These are phyloP conservation scores for Idris sp. DNA, from an alignment of 1,140 invertebrate species.

Conservation along the genomic window DNA sequence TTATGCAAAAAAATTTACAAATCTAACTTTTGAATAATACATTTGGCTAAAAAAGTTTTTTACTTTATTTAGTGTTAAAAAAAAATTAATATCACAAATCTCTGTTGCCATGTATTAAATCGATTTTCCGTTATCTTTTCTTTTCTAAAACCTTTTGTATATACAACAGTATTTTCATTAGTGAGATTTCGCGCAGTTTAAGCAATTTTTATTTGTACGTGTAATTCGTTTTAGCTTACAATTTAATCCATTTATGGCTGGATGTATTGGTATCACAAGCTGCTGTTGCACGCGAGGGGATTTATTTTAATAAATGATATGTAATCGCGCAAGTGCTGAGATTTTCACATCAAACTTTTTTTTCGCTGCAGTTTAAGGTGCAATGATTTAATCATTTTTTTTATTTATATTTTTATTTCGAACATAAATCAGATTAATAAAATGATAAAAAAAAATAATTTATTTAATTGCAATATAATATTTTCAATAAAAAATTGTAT, in stretches of 20 bases:
- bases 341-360: no score
- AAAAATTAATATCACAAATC: slow-evolving; percentile 20
- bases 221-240: slow-evolving; percentile 29
- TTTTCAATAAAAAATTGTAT: no score
- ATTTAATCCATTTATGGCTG: slow-evolving; percentile 33
- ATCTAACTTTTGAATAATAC: no score
- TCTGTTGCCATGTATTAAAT: slow-evolving; percentile 2
- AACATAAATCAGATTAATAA: no score
- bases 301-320: slow-evolving; percentile 25
- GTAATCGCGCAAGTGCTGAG: slow-evolving; percentile 15
- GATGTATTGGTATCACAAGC: slow-evolving; percentile 4
- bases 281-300: slow-evolving; percentile 1
- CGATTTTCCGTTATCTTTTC: slow-evolving; percentile 17
- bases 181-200: neutral
- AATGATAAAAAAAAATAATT: no score
- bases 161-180: slow-evolving; percentile 21
- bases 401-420: no score
- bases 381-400: no score
- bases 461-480: no score
- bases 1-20: no score
- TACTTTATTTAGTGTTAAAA: no score
- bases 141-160: neutral
- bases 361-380: no score
- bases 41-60: no score
- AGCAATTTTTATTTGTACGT: slow-evolving; percentile 18